Conservation (phyloP, 2,888 invertebrate genomes). For the Hypomecis punctinalis region DNA sequence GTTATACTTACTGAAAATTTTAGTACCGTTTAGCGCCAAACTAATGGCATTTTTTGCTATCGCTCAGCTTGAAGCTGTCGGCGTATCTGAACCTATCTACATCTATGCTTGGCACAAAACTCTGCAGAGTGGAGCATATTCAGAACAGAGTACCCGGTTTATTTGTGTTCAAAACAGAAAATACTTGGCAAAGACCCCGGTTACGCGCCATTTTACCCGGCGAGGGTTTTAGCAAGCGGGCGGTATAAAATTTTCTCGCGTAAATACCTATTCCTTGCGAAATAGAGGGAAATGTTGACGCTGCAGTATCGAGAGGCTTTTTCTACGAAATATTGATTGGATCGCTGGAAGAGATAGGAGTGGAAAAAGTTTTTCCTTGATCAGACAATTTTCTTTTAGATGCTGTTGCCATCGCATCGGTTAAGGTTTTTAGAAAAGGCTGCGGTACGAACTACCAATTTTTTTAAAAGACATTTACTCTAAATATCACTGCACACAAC, state of each 20-base stretch:
- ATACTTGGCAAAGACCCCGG: constrained; percentile 57
- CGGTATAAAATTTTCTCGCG: constrained; percentile 46
- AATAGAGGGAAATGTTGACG: constrained; percentile 45
- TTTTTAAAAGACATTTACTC: too few species aligned
- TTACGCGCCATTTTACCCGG: constrained; percentile 43
- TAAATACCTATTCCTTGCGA: constrained; percentile 42
- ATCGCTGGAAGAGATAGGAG: constrained; percentile 17
- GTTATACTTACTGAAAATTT: too few species aligned
- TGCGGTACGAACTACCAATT: too few species aligned
- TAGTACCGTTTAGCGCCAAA: too few species aligned
- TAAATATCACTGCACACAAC: too few species aligned
- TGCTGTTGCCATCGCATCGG: too few species aligned
- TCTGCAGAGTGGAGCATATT: constrained; percentile 51
- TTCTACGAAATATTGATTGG: constrained; percentile 37
- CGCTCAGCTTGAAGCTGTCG: too few species aligned
- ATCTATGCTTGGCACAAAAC: constrained; percentile 54
- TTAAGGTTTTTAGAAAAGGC: too few species aligned
- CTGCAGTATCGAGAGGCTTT: constrained; percentile 43
- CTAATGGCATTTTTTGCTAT: too few species aligned
- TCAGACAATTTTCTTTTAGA: background rate
- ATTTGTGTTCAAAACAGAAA: constrained; percentile 60
- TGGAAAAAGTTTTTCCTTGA: constrained; percentile 16
- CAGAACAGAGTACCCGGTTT: constrained; percentile 58
- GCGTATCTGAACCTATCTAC: too few species aligned
- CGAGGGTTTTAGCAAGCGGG: constrained; percentile 46